Evolutionary conservation across 2,888 invertebrate genomes (phyloP), one percentile per base, ranked within the genome.

Genomic region (Conus canariensis): DNA sequence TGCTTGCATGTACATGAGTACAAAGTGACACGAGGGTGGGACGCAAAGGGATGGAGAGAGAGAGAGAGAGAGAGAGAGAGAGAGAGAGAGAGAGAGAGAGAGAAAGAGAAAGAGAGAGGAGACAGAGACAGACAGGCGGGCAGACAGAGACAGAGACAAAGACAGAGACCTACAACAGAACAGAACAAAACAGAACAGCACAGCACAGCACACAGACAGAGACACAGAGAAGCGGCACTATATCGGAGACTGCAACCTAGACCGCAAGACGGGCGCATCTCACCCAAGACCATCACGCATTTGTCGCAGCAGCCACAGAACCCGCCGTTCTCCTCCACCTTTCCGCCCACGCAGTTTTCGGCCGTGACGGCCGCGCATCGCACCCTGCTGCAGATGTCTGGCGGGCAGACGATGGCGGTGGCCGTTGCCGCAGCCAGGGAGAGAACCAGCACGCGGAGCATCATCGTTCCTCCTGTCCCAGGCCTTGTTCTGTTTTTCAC

Each of bases 221-320:
- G 19, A 30, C 30, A 80, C 25, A 80, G 0, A 80, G 45, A 80
- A 45, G 45, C 45, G 4, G 25, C 22, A 22, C 16, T 16, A 16
- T 4, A 16, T 45, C 45, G 45, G 45, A 45, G 45, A 45, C 45
- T 45, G 45, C 45, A 45, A 45, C 45, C 45, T 45, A 14, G 67
- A 22, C 67, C 10, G 7, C 82, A 14, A 30, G 19, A 25, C 25
- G 14, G 12, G n/a, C 59, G 22, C n/a, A 22, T 58, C 86, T 91
- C 64, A 91, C 91, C 89, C 59, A 91, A 70, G 22, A 80, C 30
- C 0, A 56, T 56, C n/a, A 85, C 82, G 56, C 90, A 90, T 14
- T 60, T 22, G 59, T 90, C 90, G 59, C 91, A 91, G 70, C 91
- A 91, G 25, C 91, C 91, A 64, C 91, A 91, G 88, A 85, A 90